Base-by-base conservation (phyloP, 2,113 vertebrate genomes). In the Pristiophorus japonicus region DNA sequence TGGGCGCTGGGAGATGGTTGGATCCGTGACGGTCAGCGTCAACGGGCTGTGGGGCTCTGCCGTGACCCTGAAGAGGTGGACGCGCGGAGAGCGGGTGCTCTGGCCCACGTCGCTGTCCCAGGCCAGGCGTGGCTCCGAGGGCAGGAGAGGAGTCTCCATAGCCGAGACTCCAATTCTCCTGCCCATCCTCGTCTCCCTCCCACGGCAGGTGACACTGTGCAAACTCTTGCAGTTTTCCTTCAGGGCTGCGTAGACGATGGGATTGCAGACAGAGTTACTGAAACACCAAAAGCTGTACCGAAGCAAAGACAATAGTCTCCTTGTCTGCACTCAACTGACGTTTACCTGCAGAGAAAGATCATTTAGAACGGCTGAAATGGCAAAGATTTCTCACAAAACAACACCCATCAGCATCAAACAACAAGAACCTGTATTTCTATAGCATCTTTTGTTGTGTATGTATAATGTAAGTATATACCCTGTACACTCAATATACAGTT, bases 231-330 rank as follows among this genome's bases (percentile, higher is more conserved):
- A 96, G 95, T 96, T 96, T 73, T 95, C 96, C 95, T 96, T 97
- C 88, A 97, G 96, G 94, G 96, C 96, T 0, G 96, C 96, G n/a
- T 97, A 97, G 88, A 97, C 95, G 95, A 97, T 63, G 1, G 96
- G 96, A 73, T 97, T 97, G 65, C 96, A 97, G 34, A 96, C 94
- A 0, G 96, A 97, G 94, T 97, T 97, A 95, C 96, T 96, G 96
- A 97, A 97, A 67, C 96, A n/a, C 96, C 65, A 97, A 90, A 51
- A 97, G 96, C 96, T 97, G 96, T 45, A 97, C 96, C 84, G 96
- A 55, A 18, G 96, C 96, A 38, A 96, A 85, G 90, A 96, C 78
- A 14, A 97, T 67, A 55, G 96, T 96, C 95, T 97, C 96, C 7
- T 96, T 95, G 55, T 97, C 94, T n/a, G 96, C 95, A 59, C 95